phyloP scores from a whole-genome alignment of 2,888 invertebrate genomes.

The Cybosia mesomella region DNA sequence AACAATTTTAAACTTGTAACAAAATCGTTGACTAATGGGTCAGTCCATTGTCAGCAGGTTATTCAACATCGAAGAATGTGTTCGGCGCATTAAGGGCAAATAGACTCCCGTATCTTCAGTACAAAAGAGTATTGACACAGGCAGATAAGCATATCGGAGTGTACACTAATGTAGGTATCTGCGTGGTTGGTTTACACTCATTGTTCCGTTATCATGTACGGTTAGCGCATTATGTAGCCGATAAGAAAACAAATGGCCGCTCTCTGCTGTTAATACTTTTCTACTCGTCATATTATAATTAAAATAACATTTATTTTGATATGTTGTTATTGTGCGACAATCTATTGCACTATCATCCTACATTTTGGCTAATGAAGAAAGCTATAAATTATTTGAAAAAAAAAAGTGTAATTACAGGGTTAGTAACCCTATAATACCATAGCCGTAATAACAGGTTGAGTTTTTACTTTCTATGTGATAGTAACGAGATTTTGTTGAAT shows the following conservation, averaged over 20 bases:
- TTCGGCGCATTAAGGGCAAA: constrained; percentile 81
- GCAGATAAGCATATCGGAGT: constrained; percentile 82
- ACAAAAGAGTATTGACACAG: constrained; percentile 86
- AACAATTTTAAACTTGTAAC: constrained; percentile 59
- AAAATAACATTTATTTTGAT: background rate
- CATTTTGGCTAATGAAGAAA: background rate
- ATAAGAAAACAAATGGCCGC: constrained; percentile 81
- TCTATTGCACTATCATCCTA: background rate
- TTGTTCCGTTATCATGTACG: constrained; percentile 83
- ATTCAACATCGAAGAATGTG: constrained; percentile 81
- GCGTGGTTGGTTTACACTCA: constrained; percentile 77
- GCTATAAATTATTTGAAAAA: too few species aligned
- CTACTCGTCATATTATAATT: constrained; percentile 35
- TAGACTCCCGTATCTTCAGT: constrained; percentile 81
- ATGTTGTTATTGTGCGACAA: background rate
- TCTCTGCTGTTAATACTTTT: constrained; percentile 55
- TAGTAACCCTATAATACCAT: too few species aligned
- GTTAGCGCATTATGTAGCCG: constrained; percentile 81
- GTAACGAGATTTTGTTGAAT: too few species aligned
- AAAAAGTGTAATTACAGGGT: background rate
- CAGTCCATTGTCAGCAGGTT: constrained; percentile 73
- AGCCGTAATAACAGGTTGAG: background rate
- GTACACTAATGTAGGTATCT: constrained; percentile 78
- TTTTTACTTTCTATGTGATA: background rate
- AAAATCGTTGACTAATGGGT: constrained; percentile 73